Conservation (phyloP, 1,140 invertebrate genomes). For the Macrobrachium rosenbergii region DNA sequence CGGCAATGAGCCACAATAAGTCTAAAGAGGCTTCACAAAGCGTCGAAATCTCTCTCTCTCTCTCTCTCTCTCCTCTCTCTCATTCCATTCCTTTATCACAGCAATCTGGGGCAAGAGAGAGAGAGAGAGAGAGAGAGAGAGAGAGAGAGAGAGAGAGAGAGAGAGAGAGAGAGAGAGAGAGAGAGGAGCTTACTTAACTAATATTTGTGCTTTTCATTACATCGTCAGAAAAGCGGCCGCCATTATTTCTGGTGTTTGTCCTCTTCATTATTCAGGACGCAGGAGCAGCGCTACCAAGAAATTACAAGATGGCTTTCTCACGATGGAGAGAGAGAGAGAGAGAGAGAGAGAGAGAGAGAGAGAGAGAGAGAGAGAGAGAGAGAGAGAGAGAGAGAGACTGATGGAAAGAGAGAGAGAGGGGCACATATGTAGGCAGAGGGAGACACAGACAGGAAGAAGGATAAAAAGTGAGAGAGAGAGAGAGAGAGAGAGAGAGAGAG, state of each 20-base stretch:
- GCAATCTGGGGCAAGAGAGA: not conserved
- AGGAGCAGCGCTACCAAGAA: not conserved
- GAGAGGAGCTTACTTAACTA: not conserved
- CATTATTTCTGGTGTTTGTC: not conserved
- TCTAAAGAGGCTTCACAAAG: not conserved
- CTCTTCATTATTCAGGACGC: not conserved
- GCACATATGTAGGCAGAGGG: not conserved
- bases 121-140: slow-evolving; percentile 12
- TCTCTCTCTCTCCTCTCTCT: not conserved
- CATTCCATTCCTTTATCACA: not conserved
- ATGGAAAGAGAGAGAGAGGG: slow-evolving; percentile 12
- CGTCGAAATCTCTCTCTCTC: not conserved
- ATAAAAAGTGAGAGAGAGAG: slow-evolving; percentile 23
- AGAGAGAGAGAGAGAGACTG: not conserved
- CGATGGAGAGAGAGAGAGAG: not conserved
- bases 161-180: slow-evolving; percentile 9
- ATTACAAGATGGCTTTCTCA: not conserved
- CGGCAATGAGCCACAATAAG: not conserved
- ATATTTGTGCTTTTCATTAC: too few species aligned
- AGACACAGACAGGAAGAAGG: slow-evolving; percentile 6
- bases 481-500: slow-evolving; percentile 4
- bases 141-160: not conserved
- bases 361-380: not conserved
- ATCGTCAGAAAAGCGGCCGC: not conserved
- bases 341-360: not conserved